phyloP scores from a whole-genome alignment of 2,888 invertebrate species.

The Erebia ligea region DNA sequence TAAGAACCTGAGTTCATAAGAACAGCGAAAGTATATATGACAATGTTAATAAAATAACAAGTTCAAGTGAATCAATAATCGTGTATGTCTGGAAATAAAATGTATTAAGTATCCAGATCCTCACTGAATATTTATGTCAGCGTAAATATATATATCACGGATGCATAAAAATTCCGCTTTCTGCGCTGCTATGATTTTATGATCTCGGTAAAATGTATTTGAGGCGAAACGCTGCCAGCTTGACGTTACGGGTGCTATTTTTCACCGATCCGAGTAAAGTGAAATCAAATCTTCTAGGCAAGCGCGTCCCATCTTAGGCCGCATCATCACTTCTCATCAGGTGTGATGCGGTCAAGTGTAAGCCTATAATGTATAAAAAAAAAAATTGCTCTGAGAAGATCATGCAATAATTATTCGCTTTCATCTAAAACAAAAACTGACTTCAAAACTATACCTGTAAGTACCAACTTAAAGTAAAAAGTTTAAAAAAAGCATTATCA shows the following conservation, averaged over 20 bases:
- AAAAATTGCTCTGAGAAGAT: no score
- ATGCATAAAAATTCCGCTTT: slow-evolving; percentile 23
- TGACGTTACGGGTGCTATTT: slow-evolving; percentile 27
- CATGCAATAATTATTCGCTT: no score
- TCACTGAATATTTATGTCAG: slow-evolving; percentile 18
- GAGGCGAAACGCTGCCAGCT: slow-evolving; percentile 27
- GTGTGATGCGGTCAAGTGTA: no score
- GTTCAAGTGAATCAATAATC: not conserved
- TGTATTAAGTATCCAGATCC: not conserved
- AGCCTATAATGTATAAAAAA: no score
- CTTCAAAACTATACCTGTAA: no score
- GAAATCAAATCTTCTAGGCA: no score
- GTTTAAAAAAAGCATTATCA: no score
- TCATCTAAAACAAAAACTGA: no score
- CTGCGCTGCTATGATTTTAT: slow-evolving; percentile 29
- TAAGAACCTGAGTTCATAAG: not conserved
- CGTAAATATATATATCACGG: slow-evolving; percentile 18
- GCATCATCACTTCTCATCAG: no score
- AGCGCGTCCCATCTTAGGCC: no score
- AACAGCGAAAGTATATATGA: not conserved
- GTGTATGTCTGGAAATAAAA: not conserved
- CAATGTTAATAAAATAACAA: not conserved
- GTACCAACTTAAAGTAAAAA: no score
- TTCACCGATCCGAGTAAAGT: slow-evolving; percentile 20
- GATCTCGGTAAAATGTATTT: slow-evolving; percentile 36